Evolutionary conservation across 1,140 invertebrate genomes (phyloP).

Genomic region (Camponotus vicinus): DNA sequence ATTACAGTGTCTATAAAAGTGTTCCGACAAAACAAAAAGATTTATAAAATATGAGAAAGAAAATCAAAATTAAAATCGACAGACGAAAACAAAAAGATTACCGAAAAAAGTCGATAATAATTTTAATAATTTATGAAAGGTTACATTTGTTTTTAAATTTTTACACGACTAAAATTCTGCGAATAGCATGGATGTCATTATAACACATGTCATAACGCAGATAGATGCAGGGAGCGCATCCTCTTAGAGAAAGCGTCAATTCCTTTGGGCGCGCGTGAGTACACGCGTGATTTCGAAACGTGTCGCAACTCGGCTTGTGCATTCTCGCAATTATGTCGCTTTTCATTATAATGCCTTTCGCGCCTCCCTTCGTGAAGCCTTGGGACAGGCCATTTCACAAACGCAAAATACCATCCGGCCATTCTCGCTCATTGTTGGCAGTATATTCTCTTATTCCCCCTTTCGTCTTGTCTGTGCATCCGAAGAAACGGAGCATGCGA

Average conservation of each 20-base stretch:
- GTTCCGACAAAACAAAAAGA: neutral
- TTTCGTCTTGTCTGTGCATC: conserved; percentile 11
- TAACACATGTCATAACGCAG: neutral
- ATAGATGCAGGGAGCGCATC: conserved; percentile 1
- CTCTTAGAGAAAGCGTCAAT: conserved; percentile 56
- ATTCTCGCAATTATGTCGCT: conserved; percentile 50
- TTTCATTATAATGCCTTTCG: conserved; percentile 48
- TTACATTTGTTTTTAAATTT: neutral
- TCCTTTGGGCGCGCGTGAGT: conserved; percentile 32
- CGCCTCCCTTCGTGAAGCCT: conserved; percentile 31
- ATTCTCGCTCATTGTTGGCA: conserved; percentile 12
- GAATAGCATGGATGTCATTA: conserved; percentile 10
- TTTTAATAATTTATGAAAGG: neutral
- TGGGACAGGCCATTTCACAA: conserved; percentile 27
- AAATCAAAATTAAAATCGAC: neutral
- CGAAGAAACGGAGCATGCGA: conserved; percentile 49
- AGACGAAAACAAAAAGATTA: neutral
- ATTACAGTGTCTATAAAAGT: neutral
- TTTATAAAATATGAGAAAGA: neutral
- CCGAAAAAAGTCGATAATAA: neutral
- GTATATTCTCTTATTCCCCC: neutral
- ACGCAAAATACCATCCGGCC: conserved; percentile 28
- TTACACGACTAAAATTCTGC: neutral
- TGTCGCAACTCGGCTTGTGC: conserved; percentile 32
- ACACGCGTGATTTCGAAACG: conserved; percentile 58